Evolutionary conservation across 1,140 invertebrate species (phyloP).

Genomic region (Nymphalis io): DNA sequence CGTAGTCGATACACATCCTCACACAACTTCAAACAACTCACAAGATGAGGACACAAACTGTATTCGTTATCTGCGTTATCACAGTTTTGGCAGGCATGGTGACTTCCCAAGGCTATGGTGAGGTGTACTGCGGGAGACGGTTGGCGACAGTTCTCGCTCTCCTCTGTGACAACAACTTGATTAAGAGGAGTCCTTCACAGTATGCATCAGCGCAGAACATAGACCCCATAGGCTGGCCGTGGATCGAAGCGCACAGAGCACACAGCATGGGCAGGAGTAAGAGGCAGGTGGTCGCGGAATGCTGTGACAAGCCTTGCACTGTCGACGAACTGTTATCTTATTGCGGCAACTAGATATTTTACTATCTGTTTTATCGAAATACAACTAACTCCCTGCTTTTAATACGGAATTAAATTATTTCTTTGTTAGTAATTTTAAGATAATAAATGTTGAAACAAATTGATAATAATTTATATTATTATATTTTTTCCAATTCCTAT

Average conservation of each 20-base stretch:
- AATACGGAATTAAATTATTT: no score
- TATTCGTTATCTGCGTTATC: slow-evolving; percentile 4
- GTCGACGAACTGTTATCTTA: slow-evolving; percentile 39
- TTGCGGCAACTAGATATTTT: slow-evolving; percentile 16
- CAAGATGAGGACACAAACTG: slow-evolving; percentile 25
- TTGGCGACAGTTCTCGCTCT: slow-evolving; percentile 26
- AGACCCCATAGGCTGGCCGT: slow-evolving; percentile 22
- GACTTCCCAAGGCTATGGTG: slow-evolving; percentile 23
- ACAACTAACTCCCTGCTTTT: no score
- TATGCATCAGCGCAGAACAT: neutral
- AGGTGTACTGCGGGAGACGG: slow-evolving; percentile 38
- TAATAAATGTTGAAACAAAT: no score
- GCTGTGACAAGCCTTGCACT: slow-evolving; percentile 46
- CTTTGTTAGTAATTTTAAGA: no score
- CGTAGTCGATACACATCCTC: neutral
- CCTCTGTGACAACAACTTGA: slow-evolving; percentile 33
- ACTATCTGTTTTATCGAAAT: no score
- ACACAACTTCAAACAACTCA: neutral
- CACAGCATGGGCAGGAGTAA: slow-evolving; percentile 24
- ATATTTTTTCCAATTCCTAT: no score
- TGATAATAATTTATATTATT: no score
- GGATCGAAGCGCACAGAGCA: slow-evolving; percentile 26
- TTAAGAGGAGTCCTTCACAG: slow-evolving; percentile 29
- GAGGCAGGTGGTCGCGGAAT: slow-evolving; percentile 30
- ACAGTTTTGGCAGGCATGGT: slow-evolving; percentile 11